A percentile compares a stretch with the other conserved stretches of the same genome.
Evolutionary conservation across 2,797 vertebrate species (phyloP).

Genomic region (Microctenopoma steveboyesi): DNA sequence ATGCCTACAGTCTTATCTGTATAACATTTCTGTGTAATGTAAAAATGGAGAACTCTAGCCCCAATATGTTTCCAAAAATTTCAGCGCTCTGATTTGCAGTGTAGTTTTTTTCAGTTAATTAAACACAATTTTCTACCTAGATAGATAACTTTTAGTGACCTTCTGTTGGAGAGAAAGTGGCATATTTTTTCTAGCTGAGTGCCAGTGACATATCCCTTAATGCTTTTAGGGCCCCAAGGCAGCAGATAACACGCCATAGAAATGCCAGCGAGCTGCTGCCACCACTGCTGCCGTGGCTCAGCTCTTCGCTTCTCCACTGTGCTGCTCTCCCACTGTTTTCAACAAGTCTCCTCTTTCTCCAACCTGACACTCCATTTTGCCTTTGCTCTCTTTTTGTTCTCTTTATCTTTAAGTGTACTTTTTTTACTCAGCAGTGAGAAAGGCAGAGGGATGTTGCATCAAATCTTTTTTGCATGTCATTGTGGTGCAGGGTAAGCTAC

Average conservation of each 20-base stretch:
- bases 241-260: constrained; percentile 25
- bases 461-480: constrained; percentile 40
- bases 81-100: not conserved
- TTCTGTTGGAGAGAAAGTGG: constrained; percentile 19
- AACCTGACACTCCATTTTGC: constrained; percentile 20
- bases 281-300: constrained; percentile 4
- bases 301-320: constrained; percentile 17
- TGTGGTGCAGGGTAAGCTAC: constrained; percentile 9
- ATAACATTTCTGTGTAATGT: not conserved
- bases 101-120: constrained; percentile 10
- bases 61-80: not conserved
- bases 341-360: constrained; percentile 13
- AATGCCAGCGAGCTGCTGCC: constrained; percentile 40
- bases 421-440: constrained; percentile 30
- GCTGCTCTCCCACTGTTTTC: constrained; percentile 13
- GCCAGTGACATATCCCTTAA: constrained; percentile 10
- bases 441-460: constrained; percentile 39
- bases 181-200: constrained; percentile 23
- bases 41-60: not conserved
- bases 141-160: constrained; percentile 21
- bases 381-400: constrained; percentile 12
- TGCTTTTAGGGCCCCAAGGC: constrained; percentile 37
- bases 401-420: constrained; percentile 17
- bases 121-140: not conserved
- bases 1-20: not conserved